Base-by-base conservation (phyloP, 2,113 vertebrate species). In the Scalopus aquaticus region DNA sequence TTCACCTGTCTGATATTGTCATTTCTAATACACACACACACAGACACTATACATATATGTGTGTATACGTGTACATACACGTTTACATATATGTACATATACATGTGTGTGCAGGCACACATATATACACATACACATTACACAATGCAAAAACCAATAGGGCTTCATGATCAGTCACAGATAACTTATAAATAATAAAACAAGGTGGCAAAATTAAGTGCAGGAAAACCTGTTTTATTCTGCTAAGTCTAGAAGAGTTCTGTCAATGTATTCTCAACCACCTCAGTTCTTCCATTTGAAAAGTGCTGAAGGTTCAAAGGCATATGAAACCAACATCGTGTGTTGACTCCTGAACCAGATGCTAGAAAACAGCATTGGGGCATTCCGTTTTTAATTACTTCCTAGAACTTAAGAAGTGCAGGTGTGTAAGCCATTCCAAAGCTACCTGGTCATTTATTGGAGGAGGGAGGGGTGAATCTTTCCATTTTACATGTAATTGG, bases 341-440 rank as follows among this genome's bases (percentile, higher is more conserved):
- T 42, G 20, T 64, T 67, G 37, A 62, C 62, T 81, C 56, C 81
- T 73, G 28, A 78, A 91, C 20, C 51, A 13, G 32, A 32, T 28
- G 22, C 19, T 37, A 89, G 60, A 83, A 74, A 95, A 79, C 4
- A 82, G 54, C 30, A 42, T 58, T 37, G 65, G 20, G 79, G 30
- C 44, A 54, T 58, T 46, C 6, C 81, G 42, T 51, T 58, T 58
- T 87, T 90, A 77, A 46, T 85, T 80, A 92, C 78, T 93, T 90
- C 93, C 91, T n/a, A 90, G 26, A 91, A 91, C 16, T 70, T 85
- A 86, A 69, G 89, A 90, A 95, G 73, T 64, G 7, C 42, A 90
- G 42, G 28, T 56, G 44, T 91, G 24, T 69, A 73, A 81, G 58
- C 19, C 49, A 91, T 64, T 56, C 54, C 30, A 65, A 64, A 76